These are phyloP conservation scores for Grammomys surdaster DNA, from an alignment of 2,113 vertebrate species.

Conservation along the genomic window DNA sequence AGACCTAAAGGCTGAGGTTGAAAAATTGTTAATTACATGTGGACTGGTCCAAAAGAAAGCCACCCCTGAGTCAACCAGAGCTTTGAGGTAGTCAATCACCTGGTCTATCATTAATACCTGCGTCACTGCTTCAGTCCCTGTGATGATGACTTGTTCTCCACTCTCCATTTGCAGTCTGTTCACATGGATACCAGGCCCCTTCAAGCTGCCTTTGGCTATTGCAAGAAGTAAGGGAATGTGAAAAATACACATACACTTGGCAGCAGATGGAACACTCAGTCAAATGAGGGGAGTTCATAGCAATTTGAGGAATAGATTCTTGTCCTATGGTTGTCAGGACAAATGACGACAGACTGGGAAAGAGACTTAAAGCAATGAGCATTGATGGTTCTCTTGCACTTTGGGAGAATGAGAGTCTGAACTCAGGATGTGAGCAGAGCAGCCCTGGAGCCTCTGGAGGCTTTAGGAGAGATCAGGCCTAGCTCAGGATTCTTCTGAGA, in stretches of 20 bases:
- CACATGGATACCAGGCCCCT: too few species aligned
- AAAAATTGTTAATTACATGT: background rate
- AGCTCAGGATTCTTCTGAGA: background rate
- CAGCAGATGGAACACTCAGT: background rate
- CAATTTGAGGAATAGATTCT: background rate
- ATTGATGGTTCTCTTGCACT: background rate
- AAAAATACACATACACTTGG: background rate
- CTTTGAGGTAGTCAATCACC: too few species aligned
- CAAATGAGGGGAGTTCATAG: background rate
- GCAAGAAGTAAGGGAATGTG: background rate
- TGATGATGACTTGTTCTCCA: background rate
- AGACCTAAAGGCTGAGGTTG: background rate
- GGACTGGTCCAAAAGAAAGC: background rate
- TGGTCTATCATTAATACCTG: rapidly evolving
- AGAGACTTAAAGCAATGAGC: background rate
- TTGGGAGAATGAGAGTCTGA: background rate
- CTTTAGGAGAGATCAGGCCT: background rate
- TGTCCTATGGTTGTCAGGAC: background rate
- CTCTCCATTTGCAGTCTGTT: too few species aligned
- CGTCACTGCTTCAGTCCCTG: background rate
- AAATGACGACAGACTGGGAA: background rate
- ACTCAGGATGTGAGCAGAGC: background rate
- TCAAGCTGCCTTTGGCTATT: background rate
- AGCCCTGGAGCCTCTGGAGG: background rate
- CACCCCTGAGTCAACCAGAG: background rate